Percentiles rank a stretch among this genome's conserved stretches.
phyloP scores from a whole-genome alignment of 2,888 invertebrate species.

The Coremacera marginata region DNA sequence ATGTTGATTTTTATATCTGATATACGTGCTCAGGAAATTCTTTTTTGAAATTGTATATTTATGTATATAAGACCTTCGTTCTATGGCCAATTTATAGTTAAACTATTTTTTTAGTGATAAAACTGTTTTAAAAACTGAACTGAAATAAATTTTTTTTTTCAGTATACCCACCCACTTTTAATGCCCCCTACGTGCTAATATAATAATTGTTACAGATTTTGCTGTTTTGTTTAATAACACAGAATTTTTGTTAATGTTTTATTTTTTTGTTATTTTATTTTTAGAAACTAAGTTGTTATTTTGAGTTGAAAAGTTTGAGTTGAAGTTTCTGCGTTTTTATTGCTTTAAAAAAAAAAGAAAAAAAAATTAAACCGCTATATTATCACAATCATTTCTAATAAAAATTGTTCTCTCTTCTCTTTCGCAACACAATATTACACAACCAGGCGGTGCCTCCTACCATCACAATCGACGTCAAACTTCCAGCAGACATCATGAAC shows the following conservation, averaged over 20 bases:
- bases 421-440: not conserved
- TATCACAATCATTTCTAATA: constrained; percentile 14
- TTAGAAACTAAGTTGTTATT: not conserved
- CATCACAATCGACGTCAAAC: constrained; percentile 67
- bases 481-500: constrained; percentile 63
- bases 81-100: too few relatives aligned
- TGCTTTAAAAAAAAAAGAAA: constrained; percentile 29
- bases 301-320: constrained; percentile 6
- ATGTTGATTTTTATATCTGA: too few relatives aligned
- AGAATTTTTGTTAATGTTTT: not conserved
- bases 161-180: too few relatives aligned
- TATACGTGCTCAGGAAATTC: too few relatives aligned
- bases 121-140: too few relatives aligned
- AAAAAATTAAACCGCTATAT: constrained; percentile 25
- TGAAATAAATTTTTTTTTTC: too few relatives aligned
- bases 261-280: constrained; percentile 26
- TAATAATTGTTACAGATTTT: not conserved
- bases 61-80: too few relatives aligned
- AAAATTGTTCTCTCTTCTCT: not conserved
- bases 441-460: constrained; percentile 66
- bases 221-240: not conserved
- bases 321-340: constrained; percentile 40
- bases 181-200: too few relatives aligned
- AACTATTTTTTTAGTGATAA: too few relatives aligned
- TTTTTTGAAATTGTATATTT: too few relatives aligned